Evolutionary conservation across 2,797 vertebrate species (phyloP).

Genomic region (Scolopax rusticola): DNA sequence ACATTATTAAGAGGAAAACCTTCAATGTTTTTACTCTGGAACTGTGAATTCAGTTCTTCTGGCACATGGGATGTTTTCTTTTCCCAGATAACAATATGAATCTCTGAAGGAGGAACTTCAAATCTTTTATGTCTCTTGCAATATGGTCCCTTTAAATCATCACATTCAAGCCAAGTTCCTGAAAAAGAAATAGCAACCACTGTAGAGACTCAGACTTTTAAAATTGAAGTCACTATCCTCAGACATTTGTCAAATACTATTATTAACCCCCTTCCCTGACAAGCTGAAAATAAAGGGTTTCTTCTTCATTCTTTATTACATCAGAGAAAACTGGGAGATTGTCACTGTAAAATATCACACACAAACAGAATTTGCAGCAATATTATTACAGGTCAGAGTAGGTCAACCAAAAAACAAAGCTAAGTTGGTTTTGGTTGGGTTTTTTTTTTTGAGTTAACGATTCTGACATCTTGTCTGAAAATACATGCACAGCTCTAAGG

Average conservation of each 20-base stretch:
- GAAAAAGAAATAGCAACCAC: slow-evolving; percentile 36
- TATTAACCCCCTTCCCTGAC: background rate
- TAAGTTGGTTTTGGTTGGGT: background rate
- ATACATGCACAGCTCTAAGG: background rate
- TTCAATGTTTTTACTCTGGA: background rate
- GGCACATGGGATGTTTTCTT: slow-evolving; percentile 37
- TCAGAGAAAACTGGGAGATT: background rate
- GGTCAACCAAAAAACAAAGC: background rate
- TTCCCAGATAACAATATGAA: slow-evolving; percentile 94
- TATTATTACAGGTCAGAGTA: background rate
- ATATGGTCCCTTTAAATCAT: slow-evolving; percentile 87
- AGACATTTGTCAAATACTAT: background rate
- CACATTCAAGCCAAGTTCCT: slow-evolving; percentile 93
- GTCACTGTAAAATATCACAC: background rate
- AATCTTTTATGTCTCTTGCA: slow-evolving; percentile 77
- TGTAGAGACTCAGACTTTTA: slow-evolving; percentile 16
- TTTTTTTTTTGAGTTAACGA: background rate
- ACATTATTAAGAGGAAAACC: background rate
- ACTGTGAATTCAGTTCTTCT: background rate
- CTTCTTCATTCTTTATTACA: background rate
- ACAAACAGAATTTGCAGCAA: background rate
- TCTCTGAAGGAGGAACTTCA: slow-evolving; percentile 83
- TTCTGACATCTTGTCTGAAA: background rate
- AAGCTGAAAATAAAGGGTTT: background rate
- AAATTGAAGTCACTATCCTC: background rate